These are phyloP conservation scores for Diarsia mendica DNA, from an alignment of 2,888 invertebrate genomes.

Conservation along the genomic window DNA sequence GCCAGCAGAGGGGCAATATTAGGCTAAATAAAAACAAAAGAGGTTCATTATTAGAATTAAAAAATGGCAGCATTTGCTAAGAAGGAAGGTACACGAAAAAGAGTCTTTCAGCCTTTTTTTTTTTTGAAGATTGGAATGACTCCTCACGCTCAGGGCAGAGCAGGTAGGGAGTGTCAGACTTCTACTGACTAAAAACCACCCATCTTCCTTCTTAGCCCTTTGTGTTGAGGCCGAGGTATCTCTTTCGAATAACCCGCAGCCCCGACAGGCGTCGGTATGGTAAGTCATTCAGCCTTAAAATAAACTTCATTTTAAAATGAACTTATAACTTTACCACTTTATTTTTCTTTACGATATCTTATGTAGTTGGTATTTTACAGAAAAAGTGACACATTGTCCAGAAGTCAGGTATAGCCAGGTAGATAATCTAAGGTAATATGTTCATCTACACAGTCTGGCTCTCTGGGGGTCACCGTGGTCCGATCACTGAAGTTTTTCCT, in stretches of 20 bases:
- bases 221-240: too few relatives aligned
- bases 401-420: constrained; percentile 17
- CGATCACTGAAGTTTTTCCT: constrained; percentile 59
- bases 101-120: too few relatives aligned
- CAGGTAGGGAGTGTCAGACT: too few relatives aligned
- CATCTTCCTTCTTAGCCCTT: too few relatives aligned
- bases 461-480: constrained; percentile 50
- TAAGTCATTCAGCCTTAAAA: background rate
- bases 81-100: background rate
- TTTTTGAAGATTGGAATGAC: too few relatives aligned
- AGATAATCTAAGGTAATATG: constrained; percentile 22
- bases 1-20: too few relatives aligned
- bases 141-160: too few relatives aligned
- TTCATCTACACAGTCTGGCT: constrained; percentile 9
- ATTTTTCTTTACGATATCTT: background rate
- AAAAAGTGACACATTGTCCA: background rate
- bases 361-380: background rate
- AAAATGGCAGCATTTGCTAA: background rate
- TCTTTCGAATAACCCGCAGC: too few relatives aligned
- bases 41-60: background rate
- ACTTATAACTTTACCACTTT: background rate
- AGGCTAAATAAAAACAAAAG: too few relatives aligned
- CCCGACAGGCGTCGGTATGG: too few relatives aligned
- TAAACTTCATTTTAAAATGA: background rate
- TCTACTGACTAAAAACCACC: too few relatives aligned